phyloP scores from a whole-genome alignment of 1,140 invertebrate species.

The Hyles vespertilio region DNA sequence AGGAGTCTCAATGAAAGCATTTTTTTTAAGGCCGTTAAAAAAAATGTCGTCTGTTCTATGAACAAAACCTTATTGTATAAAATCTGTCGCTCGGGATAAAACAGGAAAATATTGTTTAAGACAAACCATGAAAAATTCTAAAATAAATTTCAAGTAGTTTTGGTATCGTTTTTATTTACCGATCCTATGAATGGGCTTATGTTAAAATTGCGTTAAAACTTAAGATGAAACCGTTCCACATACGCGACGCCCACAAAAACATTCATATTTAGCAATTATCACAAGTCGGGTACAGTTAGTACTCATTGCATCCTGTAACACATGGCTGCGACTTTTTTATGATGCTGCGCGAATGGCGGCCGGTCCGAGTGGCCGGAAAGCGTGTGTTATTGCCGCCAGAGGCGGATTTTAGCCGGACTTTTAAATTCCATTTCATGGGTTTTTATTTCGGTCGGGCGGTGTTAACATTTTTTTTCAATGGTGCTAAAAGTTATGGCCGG shows the following conservation, averaged over 20 bases:
- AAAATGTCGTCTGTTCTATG: no score
- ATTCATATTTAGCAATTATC: conserved; percentile 1
- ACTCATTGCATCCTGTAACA: conserved; percentile 42
- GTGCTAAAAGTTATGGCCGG: conserved; percentile 25
- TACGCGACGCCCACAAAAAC: neutral
- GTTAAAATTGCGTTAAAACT: no score
- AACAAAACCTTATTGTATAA: no score
- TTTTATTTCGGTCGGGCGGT: conserved; percentile 27
- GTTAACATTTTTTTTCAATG: conserved; percentile 23
- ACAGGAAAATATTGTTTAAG: no score
- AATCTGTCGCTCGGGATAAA: no score
- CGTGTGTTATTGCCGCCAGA: conserved; percentile 36
- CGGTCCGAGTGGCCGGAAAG: conserved; percentile 25
- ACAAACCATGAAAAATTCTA: no score
- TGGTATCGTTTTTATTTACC: no score
- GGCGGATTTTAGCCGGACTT: conserved; percentile 33
- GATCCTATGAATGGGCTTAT: no score
- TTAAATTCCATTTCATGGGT: conserved; percentile 34
- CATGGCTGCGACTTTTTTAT: conserved; percentile 57
- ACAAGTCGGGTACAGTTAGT: conserved; percentile 22
- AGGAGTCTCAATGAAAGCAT: no score
- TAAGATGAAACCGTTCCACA: no score
- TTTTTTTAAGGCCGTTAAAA: no score
- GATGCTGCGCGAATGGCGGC: conserved; percentile 6
- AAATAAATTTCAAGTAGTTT: no score